Base-by-base conservation (phyloP, 1,140 invertebrate species). In the Bombus balteatus region DNA sequence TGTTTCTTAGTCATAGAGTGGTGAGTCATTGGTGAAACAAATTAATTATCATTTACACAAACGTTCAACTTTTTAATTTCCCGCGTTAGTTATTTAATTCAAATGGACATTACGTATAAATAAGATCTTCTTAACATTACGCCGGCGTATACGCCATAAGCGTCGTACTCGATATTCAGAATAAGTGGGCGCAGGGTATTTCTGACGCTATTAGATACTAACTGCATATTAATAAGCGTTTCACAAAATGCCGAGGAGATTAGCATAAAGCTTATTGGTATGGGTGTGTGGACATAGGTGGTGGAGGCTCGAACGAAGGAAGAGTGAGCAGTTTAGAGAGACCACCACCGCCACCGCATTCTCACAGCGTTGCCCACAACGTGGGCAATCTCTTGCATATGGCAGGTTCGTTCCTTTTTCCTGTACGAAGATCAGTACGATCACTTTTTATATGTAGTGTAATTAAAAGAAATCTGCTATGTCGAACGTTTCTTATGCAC, bases 311-410 rank as follows among this genome's bases (percentile, higher is more conserved):
- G 88, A 94, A 92, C 89, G 95, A 95, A 83, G 95, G 95, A 88
- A 94, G 95, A 92, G 93, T 96, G 92, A 96, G 96, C 95, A 96
- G 96, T 88, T 95, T 96, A 94, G 96, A 97, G 92, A 96, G 96
- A 87, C 97, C 97, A 86, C 97, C 96, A 83, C 97, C 97, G 87
- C 96, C 96, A 83, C 96, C 96, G 86, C 96, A 95, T 94, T 97
- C 96, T 92, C 95, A 96, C 95, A 96, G 95, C 94, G 95, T 96
- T 89, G 95, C 96, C 89, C 96, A 97, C 93, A 97, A 97, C 93
- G 97, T 98, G 87, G 97, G 97, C 88, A 97, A 97, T 94, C 96
- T 98, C 92, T 97, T 98, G 95, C 97, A 98, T 93, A 98, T 97
- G 96, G 98, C 98, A 96, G 97, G 97, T 97, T 94, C 92, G 95